Conservation (phyloP, 2,113 vertebrate species). For the Ameiurus melas region DNA sequence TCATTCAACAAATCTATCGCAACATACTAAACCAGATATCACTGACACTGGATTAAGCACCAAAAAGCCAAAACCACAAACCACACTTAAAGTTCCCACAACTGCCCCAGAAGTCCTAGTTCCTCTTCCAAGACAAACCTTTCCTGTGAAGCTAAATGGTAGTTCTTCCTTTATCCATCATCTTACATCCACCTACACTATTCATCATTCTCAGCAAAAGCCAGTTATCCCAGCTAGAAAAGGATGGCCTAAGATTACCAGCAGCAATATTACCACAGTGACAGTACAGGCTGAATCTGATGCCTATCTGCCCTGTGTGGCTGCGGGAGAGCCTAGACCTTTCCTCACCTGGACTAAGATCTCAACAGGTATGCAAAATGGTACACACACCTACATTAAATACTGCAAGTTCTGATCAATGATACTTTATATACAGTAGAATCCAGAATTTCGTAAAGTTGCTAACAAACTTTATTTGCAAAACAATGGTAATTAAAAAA, state of each 20-base stretch:
- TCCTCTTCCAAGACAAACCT: conserved; percentile 40
- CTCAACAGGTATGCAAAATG: conserved; percentile 78
- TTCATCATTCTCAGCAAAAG: conserved; percentile 42
- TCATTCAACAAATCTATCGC: conserved; percentile 38
- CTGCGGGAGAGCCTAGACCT: conserved; percentile 78
- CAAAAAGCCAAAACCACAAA: conserved; percentile 22
- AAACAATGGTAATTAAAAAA: not conserved
- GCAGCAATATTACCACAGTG: conserved; percentile 64
- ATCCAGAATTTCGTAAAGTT: not conserved
- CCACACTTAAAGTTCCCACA: conserved; percentile 19
- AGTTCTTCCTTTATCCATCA: conserved; percentile 46
- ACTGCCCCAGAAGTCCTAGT: conserved; percentile 22
- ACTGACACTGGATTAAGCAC: conserved; percentile 42
- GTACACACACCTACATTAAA: not conserved
- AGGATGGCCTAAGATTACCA: conserved; percentile 76
- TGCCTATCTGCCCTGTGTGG: conserved; percentile 79
- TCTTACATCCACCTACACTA: conserved; percentile 40
- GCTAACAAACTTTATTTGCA: not conserved
- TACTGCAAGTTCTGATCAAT: not conserved
- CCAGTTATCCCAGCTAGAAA: conserved; percentile 55
- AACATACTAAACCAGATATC: conserved; percentile 41
- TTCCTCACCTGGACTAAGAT: conserved; percentile 87
- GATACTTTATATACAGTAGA: not conserved
- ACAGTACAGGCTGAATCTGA: conserved; percentile 77
- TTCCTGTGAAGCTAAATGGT: conserved; percentile 24